Percentiles rank a stretch among this genome's conserved stretches.
Conservation (phyloP, 2,797 vertebrate species). For the Coluber constrictor region DNA sequence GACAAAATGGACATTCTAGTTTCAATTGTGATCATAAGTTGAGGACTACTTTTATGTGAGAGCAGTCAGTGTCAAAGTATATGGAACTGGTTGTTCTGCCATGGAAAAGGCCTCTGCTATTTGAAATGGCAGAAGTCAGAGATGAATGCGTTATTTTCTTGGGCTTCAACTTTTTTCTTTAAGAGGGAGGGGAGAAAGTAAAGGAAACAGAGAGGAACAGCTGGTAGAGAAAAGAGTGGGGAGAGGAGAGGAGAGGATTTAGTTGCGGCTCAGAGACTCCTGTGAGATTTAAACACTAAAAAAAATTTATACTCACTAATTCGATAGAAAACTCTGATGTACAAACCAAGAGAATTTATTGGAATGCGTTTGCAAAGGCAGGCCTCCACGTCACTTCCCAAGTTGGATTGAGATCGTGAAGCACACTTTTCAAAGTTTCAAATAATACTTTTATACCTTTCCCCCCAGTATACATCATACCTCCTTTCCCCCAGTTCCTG, state of each 20-base stretch:
- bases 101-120: neutral
- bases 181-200: neutral
- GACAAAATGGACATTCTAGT: neutral
- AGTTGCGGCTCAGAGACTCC: neutral
- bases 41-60: neutral
- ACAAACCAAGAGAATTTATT: no score
- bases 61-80: neutral
- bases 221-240: neutral
- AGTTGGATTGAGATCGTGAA: no score
- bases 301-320: no score
- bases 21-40: no score
- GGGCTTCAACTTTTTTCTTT: neutral
- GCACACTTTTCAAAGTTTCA: no score
- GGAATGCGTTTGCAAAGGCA: no score
- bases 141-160: neutral
- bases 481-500: no score
- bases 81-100: neutral
- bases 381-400: no score
- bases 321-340: no score
- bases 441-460: no score
- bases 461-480: no score
- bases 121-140: neutral
- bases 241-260: neutral
- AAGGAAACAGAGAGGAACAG: neutral
- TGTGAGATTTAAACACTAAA: no score